These are phyloP conservation scores for Oncorhynchus masou DNA, from an alignment of 2,113 vertebrate species.

Conservation along the genomic window DNA sequence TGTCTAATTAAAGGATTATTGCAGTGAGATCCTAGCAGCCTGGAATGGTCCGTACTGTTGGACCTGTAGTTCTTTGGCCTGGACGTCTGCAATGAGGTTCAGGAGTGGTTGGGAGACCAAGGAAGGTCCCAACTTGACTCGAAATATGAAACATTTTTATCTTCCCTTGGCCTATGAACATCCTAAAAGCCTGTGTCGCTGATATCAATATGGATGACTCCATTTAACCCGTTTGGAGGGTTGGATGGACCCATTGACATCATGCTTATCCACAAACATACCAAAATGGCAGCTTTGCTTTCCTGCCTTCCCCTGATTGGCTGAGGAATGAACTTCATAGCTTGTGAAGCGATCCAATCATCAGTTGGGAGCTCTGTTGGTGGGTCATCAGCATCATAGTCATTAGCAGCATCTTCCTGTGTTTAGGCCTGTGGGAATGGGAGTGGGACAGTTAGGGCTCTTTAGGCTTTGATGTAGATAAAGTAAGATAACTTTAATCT, in stretches of 20 bases:
- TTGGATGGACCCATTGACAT: too few relatives aligned
- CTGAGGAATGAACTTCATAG: conserved; percentile 3
- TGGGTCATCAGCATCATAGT: conserved; percentile 46
- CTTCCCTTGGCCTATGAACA: too few relatives aligned
- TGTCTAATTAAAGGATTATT: conserved; percentile 59
- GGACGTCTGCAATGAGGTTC: background rate
- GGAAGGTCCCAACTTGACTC: too few relatives aligned
- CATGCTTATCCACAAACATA: background rate
- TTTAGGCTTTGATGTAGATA: conserved; percentile 68
- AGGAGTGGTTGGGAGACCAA: too few relatives aligned
- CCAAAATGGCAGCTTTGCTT: background rate
- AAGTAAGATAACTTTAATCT: conserved; percentile 73
- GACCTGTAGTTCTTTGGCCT: conserved; percentile 5
- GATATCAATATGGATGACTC: too few relatives aligned
- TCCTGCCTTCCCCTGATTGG: conserved; percentile 21
- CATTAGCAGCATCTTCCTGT: conserved; percentile 75
- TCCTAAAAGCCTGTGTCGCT: too few relatives aligned
- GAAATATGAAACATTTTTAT: too few relatives aligned
- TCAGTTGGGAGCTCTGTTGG: conserved; percentile 13
- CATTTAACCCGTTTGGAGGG: too few relatives aligned
- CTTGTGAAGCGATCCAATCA: conserved; percentile 20
- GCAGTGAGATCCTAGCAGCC: conserved; percentile 40
- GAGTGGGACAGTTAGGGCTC: conserved; percentile 52
- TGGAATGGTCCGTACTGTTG: conserved; percentile 15
- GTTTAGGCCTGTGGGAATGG: conserved; percentile 73